Conservation (phyloP, 2,888 invertebrate genomes). For the Perdita meconis region DNA sequence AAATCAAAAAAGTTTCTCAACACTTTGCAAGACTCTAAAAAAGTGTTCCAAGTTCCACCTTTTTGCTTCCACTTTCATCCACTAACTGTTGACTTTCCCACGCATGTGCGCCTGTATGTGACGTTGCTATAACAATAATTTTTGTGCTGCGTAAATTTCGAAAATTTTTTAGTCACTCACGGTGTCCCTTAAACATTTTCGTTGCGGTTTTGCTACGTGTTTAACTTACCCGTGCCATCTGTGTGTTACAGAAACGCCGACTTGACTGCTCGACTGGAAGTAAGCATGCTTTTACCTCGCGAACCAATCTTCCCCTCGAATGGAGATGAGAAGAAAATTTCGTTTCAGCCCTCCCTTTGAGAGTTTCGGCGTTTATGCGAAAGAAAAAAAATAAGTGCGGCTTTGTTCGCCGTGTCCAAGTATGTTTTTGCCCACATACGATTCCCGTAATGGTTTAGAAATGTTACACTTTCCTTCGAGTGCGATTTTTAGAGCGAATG, state of each 20-base stretch:
- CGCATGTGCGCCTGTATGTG: no score
- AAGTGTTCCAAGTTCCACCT: not conserved
- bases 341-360: conserved; percentile 15
- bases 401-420: not conserved
- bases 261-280: conserved; percentile 57
- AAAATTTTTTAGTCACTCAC: not conserved
- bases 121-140: not conserved
- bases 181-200: conserved; percentile 1
- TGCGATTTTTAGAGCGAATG: not conserved
- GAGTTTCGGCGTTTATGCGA: conserved; percentile 24
- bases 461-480: not conserved
- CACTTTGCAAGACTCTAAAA: not conserved
- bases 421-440: not conserved
- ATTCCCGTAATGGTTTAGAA: not conserved
- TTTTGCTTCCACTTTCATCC: no score
- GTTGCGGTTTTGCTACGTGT: conserved; percentile 7
- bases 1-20: no score
- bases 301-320: conserved; percentile 33
- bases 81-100: no score
- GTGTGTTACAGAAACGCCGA: conserved; percentile 60
- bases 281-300: conserved; percentile 55
- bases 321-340: conserved; percentile 36
- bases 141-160: not conserved
- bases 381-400: conserved; percentile 11
- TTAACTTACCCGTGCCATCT: conserved; percentile 31